These are phyloP conservation scores for Fissipunctia ypsillon DNA, from an alignment of 2,888 invertebrate species.

Conservation along the genomic window DNA sequence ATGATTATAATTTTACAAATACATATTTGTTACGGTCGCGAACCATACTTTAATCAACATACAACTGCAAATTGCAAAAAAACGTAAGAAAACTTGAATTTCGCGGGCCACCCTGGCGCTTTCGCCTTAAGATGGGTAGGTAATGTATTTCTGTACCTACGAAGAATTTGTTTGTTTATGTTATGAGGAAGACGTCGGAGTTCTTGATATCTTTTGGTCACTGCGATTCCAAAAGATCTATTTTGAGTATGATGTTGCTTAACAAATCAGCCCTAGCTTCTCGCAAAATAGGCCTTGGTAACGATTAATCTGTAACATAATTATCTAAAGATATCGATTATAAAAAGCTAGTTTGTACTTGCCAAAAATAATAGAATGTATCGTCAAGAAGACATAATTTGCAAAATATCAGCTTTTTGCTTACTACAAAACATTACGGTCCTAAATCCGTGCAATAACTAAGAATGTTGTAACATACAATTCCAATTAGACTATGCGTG, in stretches of 20 bases:
- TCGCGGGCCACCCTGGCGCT: too few relatives aligned
- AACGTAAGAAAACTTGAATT: too few relatives aligned
- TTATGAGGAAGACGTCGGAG: not conserved
- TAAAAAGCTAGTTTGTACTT: not conserved
- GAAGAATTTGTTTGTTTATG: not conserved
- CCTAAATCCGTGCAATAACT: slow-evolving; percentile 33
- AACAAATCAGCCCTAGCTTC: not conserved
- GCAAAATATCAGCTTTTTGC: not conserved
- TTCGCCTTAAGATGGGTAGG: too few relatives aligned
- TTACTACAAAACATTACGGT: not conserved
- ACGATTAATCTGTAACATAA: not conserved
- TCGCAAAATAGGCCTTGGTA: not conserved
- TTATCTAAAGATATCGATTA: not conserved
- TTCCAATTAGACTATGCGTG: slow-evolving; percentile 48
- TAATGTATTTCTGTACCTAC: not conserved
- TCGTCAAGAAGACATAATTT: too few relatives aligned
- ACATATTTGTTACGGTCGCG: too few relatives aligned
- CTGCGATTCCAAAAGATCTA: not conserved
- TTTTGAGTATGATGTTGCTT: not conserved
- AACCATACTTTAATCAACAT: too few relatives aligned
- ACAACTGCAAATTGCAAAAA: too few relatives aligned
- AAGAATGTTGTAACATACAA: slow-evolving; percentile 43
- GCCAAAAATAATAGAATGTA: too few relatives aligned
- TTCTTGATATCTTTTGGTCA: not conserved
- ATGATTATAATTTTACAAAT: too few relatives aligned